A percentile compares a stretch with the other conserved stretches of the same genome.
phyloP scores from a whole-genome alignment of 2,888 invertebrate genomes.

The Phalera bucephala region DNA sequence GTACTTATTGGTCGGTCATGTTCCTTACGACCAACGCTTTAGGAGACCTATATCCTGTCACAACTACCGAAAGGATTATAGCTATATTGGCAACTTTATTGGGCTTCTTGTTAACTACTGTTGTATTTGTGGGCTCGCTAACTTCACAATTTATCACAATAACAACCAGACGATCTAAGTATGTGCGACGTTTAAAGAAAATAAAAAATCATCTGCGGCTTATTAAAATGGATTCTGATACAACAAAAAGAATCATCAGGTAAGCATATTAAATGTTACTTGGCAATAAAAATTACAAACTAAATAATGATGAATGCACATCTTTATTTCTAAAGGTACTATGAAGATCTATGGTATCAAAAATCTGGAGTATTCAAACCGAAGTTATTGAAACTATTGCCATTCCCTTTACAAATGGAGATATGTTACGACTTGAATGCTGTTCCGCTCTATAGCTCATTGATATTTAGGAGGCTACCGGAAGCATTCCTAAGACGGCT shows the following conservation, averaged over 20 bases:
- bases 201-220: constrained; percentile 69
- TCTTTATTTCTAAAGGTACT: constrained; percentile 54
- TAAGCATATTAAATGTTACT: constrained; percentile 29
- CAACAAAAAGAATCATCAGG: constrained; percentile 68
- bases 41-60: constrained; percentile 73
- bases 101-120: constrained; percentile 72
- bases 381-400: constrained; percentile 63
- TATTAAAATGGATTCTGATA: constrained; percentile 67
- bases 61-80: constrained; percentile 62
- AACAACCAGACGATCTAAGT: constrained; percentile 69
- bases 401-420: constrained; percentile 77
- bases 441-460: constrained; percentile 73
- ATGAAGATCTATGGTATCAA: constrained; percentile 78
- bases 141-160: constrained; percentile 78
- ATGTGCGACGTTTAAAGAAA: constrained; percentile 66
- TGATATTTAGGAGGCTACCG: constrained; percentile 77
- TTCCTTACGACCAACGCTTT: constrained; percentile 72
- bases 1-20: constrained; percentile 74
- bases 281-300: too few relatives aligned
- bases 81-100: constrained; percentile 62
- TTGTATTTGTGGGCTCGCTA: constrained; percentile 77
- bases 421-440: constrained; percentile 79
- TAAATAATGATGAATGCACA: neutral
- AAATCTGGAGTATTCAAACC: constrained; percentile 77
- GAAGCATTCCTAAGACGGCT: constrained; percentile 78